Evolutionary conservation across 1,140 invertebrate genomes (phyloP), one percentile per base, ranked within the genome.

Genomic region (Nylanderia fulva): DNA sequence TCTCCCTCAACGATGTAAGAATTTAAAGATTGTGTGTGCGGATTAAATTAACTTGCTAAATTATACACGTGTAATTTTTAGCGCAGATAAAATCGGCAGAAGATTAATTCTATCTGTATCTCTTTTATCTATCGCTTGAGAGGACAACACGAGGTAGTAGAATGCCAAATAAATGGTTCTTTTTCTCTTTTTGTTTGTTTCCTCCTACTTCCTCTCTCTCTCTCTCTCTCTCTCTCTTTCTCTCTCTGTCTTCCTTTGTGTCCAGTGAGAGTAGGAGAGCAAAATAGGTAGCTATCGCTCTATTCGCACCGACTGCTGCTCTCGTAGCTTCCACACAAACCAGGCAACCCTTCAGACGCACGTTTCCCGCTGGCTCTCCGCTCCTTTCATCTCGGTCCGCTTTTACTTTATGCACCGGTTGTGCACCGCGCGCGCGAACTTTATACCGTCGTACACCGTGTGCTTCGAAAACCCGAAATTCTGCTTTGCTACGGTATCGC

Each of bases 401-500:
- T 88, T 87, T 88, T 88, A 88, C 86, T 85, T 88, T 88, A 88
- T 85, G 86, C 87, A 48, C 60, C 72, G 60, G 82, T 74, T 87
- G 66, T 80, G 68, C n/a, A n/a, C n/a, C n/a, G n/a, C 74, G 48
- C 52, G 7, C 77, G 52, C 29, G 74, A 68, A 85, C 74, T 88
- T 75, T 74, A 61, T 72, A 60, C 63, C 82, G 86, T 85, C 68
- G 74, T 61, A 71, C 54, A 52, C n/a, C 75, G 72, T 68, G 42
- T 21, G 66, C 82, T 76, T 68, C 54, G 68, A 61, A 80, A 87
- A 80, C 82, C 82, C 76, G 86, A 88, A 88, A 88, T 88, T 85
- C 82, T 52, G 86, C 82, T 88, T 87, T 79, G 45, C 80, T 36
- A 60, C 48, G 29, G 71, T 60, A 72, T 75, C 54, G 45, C 71